A percentile compares a stretch with the other conserved stretches of the same genome.
Evolutionary conservation across 1,140 invertebrate species (phyloP).

Genomic region (Acyrthosiphon pisum): DNA sequence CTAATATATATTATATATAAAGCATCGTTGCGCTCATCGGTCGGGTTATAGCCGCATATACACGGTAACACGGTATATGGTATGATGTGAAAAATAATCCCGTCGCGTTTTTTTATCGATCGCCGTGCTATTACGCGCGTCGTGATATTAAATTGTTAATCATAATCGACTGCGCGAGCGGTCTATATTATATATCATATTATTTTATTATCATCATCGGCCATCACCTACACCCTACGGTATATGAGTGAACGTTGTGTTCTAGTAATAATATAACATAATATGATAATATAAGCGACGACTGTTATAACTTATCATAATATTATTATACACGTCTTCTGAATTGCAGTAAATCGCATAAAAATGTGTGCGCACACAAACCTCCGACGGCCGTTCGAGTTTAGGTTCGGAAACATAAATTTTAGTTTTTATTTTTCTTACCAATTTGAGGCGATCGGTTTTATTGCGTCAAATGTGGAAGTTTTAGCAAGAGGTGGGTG

Average conservation of each 20-base stretch:
- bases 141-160: conserved; percentile 3
- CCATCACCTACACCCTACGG: background rate
- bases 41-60: background rate
- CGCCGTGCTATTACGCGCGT: background rate
- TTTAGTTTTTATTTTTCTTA: no score
- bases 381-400: no score
- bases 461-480: no score
- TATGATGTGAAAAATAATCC: background rate
- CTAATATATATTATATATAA: background rate
- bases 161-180: background rate
- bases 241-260: background rate
- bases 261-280: background rate
- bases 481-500: no score
- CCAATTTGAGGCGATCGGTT: no score
- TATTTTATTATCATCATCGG: background rate
- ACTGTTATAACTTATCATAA: no score
- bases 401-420: no score
- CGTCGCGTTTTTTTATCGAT: background rate
- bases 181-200: no score
- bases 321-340: no score
- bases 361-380: no score
- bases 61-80: background rate
- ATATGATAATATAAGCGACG: no score
- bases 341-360: no score
- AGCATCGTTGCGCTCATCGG: background rate